Percentiles rank a stretch among this genome's conserved stretches.
phyloP scores from a whole-genome alignment of 1,140 invertebrate genomes.

The Asbolus verrucosus region DNA sequence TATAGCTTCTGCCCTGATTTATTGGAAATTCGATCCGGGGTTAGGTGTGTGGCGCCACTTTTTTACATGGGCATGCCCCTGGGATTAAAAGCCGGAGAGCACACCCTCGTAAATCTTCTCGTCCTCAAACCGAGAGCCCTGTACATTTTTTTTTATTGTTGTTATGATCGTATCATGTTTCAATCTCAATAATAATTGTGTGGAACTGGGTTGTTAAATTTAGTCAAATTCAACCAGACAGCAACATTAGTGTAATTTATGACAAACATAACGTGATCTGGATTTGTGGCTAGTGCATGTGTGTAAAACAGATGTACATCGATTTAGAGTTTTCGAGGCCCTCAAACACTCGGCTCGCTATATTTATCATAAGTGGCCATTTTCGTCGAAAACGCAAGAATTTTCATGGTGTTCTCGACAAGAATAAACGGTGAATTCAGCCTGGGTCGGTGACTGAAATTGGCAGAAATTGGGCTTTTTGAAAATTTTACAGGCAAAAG shows the following conservation, averaged over 20 bases:
- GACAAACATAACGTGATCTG: constrained; percentile 31
- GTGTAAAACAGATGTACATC: constrained; percentile 30
- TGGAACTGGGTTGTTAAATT: constrained; percentile 3
- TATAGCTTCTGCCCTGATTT: constrained; percentile 12
- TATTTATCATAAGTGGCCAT: constrained; percentile 30
- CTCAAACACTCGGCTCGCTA: constrained; percentile 15
- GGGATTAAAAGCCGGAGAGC: constrained; percentile 14
- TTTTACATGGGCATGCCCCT: constrained; percentile 21
- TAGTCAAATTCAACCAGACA: constrained; percentile 33
- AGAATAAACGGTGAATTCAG: too few species aligned
- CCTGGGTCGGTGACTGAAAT: too few species aligned
- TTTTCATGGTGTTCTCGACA: neutral
- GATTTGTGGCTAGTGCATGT: constrained; percentile 20
- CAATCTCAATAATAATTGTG: constrained; percentile 10
- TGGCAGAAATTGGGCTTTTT: too few species aligned
- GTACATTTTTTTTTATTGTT: constrained; percentile 10
- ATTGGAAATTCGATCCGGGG: constrained; percentile 41
- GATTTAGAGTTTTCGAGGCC: constrained; percentile 21
- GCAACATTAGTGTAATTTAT: constrained; percentile 13
- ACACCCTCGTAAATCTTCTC: constrained; percentile 11
- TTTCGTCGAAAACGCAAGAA: constrained; percentile 8
- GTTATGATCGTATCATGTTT: constrained; percentile 5
- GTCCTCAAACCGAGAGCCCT: neutral
- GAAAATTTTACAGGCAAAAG: too few species aligned
- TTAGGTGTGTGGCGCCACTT: constrained; percentile 43